A percentile compares a stretch with the other conserved stretches of the same genome.
These are phyloP conservation scores for Chelon labrosus DNA, from an alignment of 2,797 vertebrate genomes.

Conservation along the genomic window DNA sequence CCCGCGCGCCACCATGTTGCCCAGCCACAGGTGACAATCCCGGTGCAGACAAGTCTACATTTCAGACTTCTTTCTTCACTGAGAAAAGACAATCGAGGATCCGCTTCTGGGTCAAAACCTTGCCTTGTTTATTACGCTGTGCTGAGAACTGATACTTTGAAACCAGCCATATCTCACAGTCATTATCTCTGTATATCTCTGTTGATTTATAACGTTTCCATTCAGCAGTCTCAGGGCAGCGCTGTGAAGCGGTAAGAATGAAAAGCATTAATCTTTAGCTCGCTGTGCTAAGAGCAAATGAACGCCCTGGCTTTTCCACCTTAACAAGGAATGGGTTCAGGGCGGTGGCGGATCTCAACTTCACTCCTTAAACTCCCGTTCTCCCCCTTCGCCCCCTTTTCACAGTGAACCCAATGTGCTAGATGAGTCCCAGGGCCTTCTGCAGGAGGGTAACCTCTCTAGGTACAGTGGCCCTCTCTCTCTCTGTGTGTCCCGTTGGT, in stretches of 20 bases:
- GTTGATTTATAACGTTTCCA: constrained; percentile 39
- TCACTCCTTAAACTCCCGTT: constrained; percentile 89
- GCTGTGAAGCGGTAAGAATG: constrained; percentile 37
- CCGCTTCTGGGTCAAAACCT: not conserved
- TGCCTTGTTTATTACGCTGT: too few species aligned
- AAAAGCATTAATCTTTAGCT: constrained; percentile 9
- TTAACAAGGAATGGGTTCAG: constrained; percentile 39
- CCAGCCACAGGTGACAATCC: constrained; percentile 93
- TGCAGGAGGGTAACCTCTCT: constrained; percentile 99
- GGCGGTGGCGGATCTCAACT: constrained; percentile 67
- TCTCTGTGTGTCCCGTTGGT: constrained; percentile 79
- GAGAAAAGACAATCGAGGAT: not conserved
- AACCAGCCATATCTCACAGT: constrained; percentile 49
- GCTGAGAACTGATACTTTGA: too few species aligned
- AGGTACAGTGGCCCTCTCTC: constrained; percentile 95
- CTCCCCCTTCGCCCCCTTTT: constrained; percentile 90
- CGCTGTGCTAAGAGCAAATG: constrained; percentile 21
- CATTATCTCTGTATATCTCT: constrained; percentile 69
- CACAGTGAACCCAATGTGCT: constrained; percentile 99
- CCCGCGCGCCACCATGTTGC: constrained; percentile 90
- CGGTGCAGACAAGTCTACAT: not conserved
- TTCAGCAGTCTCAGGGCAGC: constrained; percentile 38
- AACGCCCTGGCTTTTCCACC: constrained; percentile 26
- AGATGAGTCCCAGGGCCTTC: constrained; percentile 99
- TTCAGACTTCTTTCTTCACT: not conserved